Base-by-base conservation (phyloP, 2,797 vertebrate genomes). In the Otolemur crassicaudatus region DNA sequence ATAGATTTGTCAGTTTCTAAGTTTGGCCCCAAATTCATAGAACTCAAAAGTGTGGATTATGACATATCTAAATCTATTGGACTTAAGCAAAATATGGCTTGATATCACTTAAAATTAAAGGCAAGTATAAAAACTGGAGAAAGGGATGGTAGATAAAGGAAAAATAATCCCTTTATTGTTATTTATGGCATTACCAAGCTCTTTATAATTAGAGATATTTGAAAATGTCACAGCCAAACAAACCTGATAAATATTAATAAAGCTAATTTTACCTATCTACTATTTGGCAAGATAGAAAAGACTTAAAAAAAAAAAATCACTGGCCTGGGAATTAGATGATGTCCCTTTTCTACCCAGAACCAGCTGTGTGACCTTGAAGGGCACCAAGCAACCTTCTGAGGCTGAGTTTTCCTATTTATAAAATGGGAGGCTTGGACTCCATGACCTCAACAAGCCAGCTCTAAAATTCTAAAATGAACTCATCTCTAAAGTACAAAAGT, bases 381-480 rank as follows among this genome's bases (percentile, higher is more conserved):
- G 53, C 20, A 56, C 31, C 31, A 12, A 22, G 40, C 56, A 83
- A 40, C 58, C 10, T 7, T 91, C 73, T 20, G 22, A 83, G 76
- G 31, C 40, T 93, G 67, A 29, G n/a, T 72, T 75, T 79, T 73
- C n/a, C 53, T 29, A 23, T 61, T 90, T 87, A 37, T 53, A 92
- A 77, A 84, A 56, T 63, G 16, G 31, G 34, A 8, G n/a, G 17
- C 65, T 31, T 82, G 4, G 20, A 49, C 14, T 27, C 49, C 22
- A n/a, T 43, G 86, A 76, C 14, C 31, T 67, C 49, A 96, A 20
- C 23, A 25, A 12, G 84, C 20, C 43, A 86, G 58, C 29, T 77
- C 43, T 92, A 72, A 87, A 88, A 88, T 91, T 94, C 70, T 83
- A 84, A 83, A 87, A 40, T 40, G 34, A 76, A 84, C 25, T 91